Percentiles rank a stretch among this genome's conserved stretches.
Conservation (phyloP, 2,113 vertebrate genomes). For the Bucco capensis region DNA sequence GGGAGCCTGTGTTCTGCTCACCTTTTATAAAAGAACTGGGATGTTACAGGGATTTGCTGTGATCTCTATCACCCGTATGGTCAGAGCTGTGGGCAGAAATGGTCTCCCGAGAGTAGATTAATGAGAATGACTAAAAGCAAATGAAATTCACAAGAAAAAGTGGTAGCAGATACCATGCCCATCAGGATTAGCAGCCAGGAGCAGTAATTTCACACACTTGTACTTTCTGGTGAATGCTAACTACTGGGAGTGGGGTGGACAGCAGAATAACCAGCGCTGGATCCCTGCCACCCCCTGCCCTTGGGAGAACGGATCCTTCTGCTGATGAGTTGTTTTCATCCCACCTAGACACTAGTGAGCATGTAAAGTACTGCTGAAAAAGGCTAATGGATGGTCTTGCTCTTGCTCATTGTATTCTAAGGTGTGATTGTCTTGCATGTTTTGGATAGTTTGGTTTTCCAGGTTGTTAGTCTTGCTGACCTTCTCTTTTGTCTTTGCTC, state of each 20-base stretch:
- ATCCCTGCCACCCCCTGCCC: neutral
- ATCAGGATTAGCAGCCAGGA: neutral
- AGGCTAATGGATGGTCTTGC: neutral
- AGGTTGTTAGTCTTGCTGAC: neutral
- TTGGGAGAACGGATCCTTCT: neutral
- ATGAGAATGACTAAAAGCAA: neutral
- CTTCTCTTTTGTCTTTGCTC: neutral
- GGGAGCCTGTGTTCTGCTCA: neutral
- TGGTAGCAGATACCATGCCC: neutral
- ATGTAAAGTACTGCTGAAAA: neutral
- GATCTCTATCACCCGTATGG: neutral
- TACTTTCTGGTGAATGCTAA: neutral
- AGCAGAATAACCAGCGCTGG: neutral
- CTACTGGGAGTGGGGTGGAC: too few relatives aligned
- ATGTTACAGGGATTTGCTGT: neutral
- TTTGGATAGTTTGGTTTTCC: neutral
- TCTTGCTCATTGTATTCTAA: neutral
- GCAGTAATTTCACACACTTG: neutral
- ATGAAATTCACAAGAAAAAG: neutral
- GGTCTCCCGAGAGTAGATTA: neutral
- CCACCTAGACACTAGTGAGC: rapidly evolving
- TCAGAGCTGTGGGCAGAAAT: neutral
- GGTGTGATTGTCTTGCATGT: neutral
- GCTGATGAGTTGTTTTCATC: neutral
- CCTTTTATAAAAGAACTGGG: neutral